Conservation (phyloP, 2,113 vertebrate genomes). For the Pogonocichla stellata region DNA sequence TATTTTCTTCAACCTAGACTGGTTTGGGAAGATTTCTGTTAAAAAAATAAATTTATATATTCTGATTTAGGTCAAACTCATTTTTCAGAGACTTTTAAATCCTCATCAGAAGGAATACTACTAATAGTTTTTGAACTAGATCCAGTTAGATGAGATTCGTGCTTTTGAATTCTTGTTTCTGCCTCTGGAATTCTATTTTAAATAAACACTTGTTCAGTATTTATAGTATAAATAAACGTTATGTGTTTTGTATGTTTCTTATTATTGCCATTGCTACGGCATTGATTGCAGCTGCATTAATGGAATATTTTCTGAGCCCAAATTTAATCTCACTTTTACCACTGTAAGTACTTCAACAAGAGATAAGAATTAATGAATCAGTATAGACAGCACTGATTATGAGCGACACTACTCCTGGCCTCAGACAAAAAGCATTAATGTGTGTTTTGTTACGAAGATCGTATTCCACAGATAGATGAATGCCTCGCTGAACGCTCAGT, state of each 20-base stretch:
- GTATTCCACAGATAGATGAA: not conserved
- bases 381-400: not conserved
- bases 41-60: not conserved
- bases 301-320: not conserved
- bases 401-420: not conserved
- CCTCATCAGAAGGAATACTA: not conserved
- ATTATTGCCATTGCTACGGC: not conserved
- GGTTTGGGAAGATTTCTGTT: not conserved
- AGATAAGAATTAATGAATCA: not conserved
- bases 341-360: not conserved
- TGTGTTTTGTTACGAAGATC: not conserved
- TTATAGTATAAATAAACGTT: not conserved
- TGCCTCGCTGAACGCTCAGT: not conserved
- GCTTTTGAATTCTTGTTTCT: not conserved
- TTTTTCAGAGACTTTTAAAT: not conserved
- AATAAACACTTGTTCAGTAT: not conserved
- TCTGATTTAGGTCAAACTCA: not conserved
- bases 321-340: not conserved
- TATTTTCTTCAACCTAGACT: not conserved
- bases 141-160: not conserved
- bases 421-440: constrained; percentile 2
- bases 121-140: not conserved
- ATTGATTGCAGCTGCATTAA: not conserved
- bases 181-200: not conserved
- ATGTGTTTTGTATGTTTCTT: not conserved